These are phyloP conservation scores for Pantala flavescens DNA, from an alignment of 1,140 invertebrate genomes.

Conservation along the genomic window DNA sequence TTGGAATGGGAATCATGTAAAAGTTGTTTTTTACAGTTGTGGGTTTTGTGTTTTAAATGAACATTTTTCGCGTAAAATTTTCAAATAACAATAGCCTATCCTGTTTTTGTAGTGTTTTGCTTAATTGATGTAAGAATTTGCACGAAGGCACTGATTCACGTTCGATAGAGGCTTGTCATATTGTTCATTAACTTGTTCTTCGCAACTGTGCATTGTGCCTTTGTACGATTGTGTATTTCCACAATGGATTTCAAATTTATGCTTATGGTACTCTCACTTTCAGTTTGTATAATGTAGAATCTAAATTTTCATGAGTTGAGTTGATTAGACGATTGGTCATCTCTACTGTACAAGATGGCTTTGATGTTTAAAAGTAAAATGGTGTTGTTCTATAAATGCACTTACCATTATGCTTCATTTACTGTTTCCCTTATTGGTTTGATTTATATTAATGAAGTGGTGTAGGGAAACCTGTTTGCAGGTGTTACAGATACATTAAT, in stretches of 20 bases:
- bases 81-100: not conserved
- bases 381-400: constrained; percentile 1
- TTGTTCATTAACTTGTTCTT: not conserved
- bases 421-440: not conserved
- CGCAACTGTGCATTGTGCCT: not conserved
- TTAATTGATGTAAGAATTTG: not conserved
- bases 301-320: not conserved
- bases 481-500: not conserved
- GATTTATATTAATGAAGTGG: not conserved
- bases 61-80: not conserved
- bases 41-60: not conserved
- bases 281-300: not conserved
- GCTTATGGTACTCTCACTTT: not conserved
- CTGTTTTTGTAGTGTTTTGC: not conserved
- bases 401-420: not conserved
- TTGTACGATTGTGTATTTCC: not conserved
- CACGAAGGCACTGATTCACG: not conserved
- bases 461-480: not conserved
- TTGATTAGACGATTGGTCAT: not conserved
- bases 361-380: not conserved
- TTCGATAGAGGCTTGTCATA: not conserved
- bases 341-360: not conserved
- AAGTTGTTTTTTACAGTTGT: constrained; percentile 10
- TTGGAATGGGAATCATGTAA: constrained; percentile 2
- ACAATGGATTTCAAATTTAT: not conserved